phyloP scores from a whole-genome alignment of 2,888 invertebrate species.

The Chalcosyrphus nemorum region DNA sequence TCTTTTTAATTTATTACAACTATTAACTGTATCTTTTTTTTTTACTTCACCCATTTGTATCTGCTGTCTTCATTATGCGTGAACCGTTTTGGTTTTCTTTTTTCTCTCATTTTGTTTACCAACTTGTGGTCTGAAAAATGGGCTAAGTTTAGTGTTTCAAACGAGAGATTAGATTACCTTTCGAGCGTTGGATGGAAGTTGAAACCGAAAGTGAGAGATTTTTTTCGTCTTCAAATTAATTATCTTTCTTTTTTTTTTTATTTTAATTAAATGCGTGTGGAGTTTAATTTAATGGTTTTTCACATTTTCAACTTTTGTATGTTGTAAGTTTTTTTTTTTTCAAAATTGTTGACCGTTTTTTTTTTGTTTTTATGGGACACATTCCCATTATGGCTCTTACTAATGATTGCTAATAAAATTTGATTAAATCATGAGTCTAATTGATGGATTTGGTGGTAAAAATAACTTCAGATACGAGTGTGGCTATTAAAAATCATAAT shows the following conservation, averaged over 20 bases:
- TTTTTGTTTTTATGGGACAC: neutral
- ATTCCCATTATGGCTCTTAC: neutral
- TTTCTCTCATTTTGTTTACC: neutral
- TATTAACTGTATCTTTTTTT: constrained; percentile 11
- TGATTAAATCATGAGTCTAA: constrained; percentile 24
- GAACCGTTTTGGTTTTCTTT: neutral
- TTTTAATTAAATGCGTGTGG: constrained; percentile 35
- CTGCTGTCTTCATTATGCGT: constrained; percentile 7
- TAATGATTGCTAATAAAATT: constrained; percentile 30
- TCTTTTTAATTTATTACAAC: constrained; percentile 37
- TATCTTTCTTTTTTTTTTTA: constrained; percentile 4
- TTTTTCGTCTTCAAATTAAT: constrained; percentile 15
- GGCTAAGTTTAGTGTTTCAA: constrained; percentile 29
- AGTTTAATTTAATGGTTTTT: neutral
- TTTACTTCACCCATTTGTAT: neutral
- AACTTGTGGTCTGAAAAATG: constrained; percentile 20
- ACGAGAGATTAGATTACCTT: neutral
- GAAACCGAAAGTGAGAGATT: constrained; percentile 3
- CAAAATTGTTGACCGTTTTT: constrained; percentile 2
- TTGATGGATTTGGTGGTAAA: neutral
- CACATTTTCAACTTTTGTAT: neutral
- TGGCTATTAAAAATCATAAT: neutral
- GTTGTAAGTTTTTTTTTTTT: neutral
- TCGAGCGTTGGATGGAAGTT: neutral
- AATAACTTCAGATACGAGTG: neutral